Conservation (phyloP, 1,140 invertebrate species). For the Euborellia annulipes region DNA sequence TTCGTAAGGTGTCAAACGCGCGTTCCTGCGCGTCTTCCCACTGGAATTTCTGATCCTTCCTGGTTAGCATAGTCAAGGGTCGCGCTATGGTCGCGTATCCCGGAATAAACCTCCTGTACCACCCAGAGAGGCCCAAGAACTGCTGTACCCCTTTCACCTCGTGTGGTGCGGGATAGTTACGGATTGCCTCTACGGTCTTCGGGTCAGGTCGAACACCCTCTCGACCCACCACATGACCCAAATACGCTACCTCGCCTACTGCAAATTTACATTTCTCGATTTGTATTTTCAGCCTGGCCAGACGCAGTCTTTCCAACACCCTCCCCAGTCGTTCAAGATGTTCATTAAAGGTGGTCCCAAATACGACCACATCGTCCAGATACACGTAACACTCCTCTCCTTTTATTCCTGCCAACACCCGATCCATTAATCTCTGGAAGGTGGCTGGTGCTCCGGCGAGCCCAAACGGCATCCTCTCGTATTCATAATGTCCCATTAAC, state of each 20-base stretch:
- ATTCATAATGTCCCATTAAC: constrained; percentile 19
- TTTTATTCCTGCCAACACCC: constrained; percentile 18
- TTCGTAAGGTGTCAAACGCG: constrained; percentile 10
- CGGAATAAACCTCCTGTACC: constrained; percentile 16
- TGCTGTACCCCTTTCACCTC: constrained; percentile 18
- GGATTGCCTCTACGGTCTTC: constrained; percentile 16
- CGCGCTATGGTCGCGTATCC: constrained; percentile 19
- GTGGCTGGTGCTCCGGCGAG: constrained; percentile 18
- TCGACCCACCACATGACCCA: constrained; percentile 13
- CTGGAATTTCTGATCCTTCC: constrained; percentile 14
- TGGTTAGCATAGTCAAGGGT: constrained; percentile 18
- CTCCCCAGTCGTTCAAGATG: constrained; percentile 3
- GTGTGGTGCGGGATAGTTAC: constrained; percentile 18
- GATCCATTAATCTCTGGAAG: constrained; percentile 25
- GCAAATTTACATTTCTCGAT: constrained; percentile 16
- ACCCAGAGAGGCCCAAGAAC: constrained; percentile 17
- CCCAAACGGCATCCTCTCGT: constrained; percentile 19
- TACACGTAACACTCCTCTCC: constrained; percentile 17
- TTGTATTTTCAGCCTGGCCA: constrained; percentile 13
- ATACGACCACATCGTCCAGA: constrained; percentile 20
- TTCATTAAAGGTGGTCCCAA: neutral
- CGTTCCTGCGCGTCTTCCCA: constrained; percentile 11
- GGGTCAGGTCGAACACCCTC: constrained; percentile 13
- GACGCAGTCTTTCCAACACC: constrained; percentile 11
- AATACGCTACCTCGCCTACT: constrained; percentile 10